These are phyloP conservation scores for Sisyra nigra DNA, from an alignment of 2,888 invertebrate genomes.

Conservation along the genomic window DNA sequence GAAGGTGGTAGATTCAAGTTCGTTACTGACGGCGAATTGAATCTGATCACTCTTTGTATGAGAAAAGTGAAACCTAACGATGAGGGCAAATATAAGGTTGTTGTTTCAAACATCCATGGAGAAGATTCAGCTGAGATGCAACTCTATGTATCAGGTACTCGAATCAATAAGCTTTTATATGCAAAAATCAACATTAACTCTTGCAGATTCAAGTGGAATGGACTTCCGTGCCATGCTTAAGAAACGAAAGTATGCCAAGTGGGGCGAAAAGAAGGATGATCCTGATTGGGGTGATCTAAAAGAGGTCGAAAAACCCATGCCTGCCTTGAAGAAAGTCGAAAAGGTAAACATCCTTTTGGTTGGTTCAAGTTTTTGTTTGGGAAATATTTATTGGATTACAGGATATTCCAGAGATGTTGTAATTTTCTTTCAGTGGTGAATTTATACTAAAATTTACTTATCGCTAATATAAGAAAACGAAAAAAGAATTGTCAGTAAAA, in stretches of 20 bases:
- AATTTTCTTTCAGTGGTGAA: background rate
- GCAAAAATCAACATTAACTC: background rate
- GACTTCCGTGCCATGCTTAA: conserved; percentile 98
- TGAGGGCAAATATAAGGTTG: conserved; percentile 89
- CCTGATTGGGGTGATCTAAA: conserved; percentile 89
- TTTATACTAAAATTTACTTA: background rate
- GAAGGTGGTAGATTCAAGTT: conserved; percentile 93
- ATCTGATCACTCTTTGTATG: conserved; percentile 85
- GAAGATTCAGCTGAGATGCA: conserved; percentile 93
- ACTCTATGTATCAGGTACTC: conserved; percentile 82
- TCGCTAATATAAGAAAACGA: background rate
- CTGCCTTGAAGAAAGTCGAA: conserved; percentile 82
- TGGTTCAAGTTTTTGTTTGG: background rate
- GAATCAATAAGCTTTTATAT: background rate
- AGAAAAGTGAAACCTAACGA: conserved; percentile 92
- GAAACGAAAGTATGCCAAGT: conserved; percentile 88
- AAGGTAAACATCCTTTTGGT: conserved; percentile 53
- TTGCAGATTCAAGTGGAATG: conserved; percentile 84
- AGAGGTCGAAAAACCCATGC: conserved; percentile 74
- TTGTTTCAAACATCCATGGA: conserved; percentile 85
- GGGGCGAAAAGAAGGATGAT: conserved; percentile 81
- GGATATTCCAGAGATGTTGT: background rate
- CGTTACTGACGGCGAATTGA: conserved; percentile 85
- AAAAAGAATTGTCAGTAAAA: background rate
- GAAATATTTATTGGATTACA: background rate